Evolutionary conservation across 1,140 invertebrate genomes (phyloP), one percentile per base, ranked within the genome.

Genomic region (Whitmania pigra): DNA sequence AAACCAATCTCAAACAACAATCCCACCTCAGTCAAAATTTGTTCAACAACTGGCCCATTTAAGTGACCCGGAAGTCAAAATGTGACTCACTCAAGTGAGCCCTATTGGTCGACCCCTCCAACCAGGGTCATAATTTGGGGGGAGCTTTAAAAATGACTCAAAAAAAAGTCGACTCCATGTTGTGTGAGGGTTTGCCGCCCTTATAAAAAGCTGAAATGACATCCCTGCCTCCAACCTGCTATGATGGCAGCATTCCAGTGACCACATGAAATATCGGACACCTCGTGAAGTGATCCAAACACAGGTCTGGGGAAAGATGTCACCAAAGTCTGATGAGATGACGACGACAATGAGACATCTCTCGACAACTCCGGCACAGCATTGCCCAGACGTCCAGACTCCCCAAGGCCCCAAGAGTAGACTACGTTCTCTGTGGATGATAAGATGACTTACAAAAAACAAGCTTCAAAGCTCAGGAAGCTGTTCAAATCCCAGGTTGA

Each of bases 181-280:
- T n/a, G n/a, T n/a, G n/a, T n/a, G n/a, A n/a, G n/a, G n/a, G n/a
- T n/a, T n/a, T n/a, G n/a, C n/a, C n/a, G n/a, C n/a, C n/a, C n/a
- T n/a, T n/a, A n/a, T n/a, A n/a, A n/a, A 67, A 15, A 67, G n/a
- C n/a, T n/a, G n/a, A n/a, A n/a, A n/a, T n/a, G n/a, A n/a, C n/a
- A n/a, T n/a, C n/a, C n/a, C n/a, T n/a, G n/a, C 43, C 2, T 49
- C 43, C 15, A 74, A 80, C 80, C 81, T 72, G 81, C 80, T 63
- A 82, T 80, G 29, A 82, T 77, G n/a, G 82, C 77, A 20, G 79
- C 78, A 71, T 80, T 77, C 81, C 81, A 82, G 73, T 79, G 75
- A 29, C 71, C 60, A 13, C 76, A 77, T 29, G 77, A 74, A 9
- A 82, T 69, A 69, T 77, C 76, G 4, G 80, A 74, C 11, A 82